Conservation (phyloP, 2,888 invertebrate species). For the Mesochorus sp. region DNA sequence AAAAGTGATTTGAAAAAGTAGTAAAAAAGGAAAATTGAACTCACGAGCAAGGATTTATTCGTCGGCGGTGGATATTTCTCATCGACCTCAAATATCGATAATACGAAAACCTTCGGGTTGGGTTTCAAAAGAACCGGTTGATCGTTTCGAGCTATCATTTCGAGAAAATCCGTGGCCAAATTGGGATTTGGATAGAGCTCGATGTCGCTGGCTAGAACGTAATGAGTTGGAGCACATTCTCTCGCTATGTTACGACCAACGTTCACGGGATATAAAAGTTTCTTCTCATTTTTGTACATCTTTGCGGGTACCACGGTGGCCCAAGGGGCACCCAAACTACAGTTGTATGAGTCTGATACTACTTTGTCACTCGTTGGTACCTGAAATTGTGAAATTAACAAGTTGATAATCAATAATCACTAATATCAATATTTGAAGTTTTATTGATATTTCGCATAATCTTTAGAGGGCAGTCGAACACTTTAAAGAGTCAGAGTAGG, state of each 20-base stretch:
- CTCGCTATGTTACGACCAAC: conserved; percentile 95
- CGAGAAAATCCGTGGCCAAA: conserved; percentile 90
- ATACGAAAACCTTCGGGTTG: conserved; percentile 90
- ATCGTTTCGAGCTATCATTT: conserved; percentile 91
- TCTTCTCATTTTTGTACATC: conserved; percentile 91
- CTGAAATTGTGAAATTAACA: conserved; percentile 81
- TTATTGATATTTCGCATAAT: too few relatives aligned
- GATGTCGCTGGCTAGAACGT: conserved; percentile 93
- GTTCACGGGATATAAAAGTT: conserved; percentile 94
- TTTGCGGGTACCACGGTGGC: conserved; percentile 85
- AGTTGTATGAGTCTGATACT: conserved; percentile 87
- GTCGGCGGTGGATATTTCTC: conserved; percentile 82
- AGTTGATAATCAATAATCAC: background rate
- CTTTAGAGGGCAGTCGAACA: too few relatives aligned
- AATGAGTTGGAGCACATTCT: conserved; percentile 91
- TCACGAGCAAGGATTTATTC: conserved; percentile 81
- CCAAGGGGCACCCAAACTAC: conserved; percentile 88
- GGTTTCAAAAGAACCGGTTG: conserved; percentile 86
- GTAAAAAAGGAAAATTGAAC: conserved; percentile 51
- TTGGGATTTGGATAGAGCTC: conserved; percentile 95
- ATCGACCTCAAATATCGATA: conserved; percentile 95
- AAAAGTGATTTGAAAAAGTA: background rate
- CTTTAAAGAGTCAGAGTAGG: too few relatives aligned
- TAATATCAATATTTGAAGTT: too few relatives aligned
- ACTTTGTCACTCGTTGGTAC: conserved; percentile 87